These are phyloP conservation scores for Cichlasoma orientale DNA, from an alignment of 2,797 vertebrate genomes.

Conservation along the genomic window DNA sequence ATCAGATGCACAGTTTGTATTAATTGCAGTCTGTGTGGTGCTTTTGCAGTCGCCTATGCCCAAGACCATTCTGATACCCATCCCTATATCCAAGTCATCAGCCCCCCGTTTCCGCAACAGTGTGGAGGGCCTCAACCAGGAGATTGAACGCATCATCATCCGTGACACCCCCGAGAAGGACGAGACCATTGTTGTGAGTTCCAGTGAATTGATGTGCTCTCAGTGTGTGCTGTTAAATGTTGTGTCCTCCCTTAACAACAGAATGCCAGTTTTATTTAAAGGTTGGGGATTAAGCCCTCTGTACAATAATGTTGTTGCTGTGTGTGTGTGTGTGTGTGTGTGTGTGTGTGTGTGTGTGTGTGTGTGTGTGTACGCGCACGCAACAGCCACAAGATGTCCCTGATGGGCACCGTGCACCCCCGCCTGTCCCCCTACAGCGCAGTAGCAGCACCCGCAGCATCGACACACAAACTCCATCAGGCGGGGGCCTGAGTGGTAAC, in stretches of 20 bases:
- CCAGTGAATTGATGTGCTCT: background rate
- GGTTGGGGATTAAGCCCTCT: slow-evolving; percentile 8
- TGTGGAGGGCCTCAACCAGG: slow-evolving; percentile 97
- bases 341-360: slow-evolving; percentile 12
- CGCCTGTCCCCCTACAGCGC: slow-evolving; percentile 85
- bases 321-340: background rate
- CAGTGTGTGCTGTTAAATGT: background rate
- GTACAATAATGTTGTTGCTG: slow-evolving; percentile 26
- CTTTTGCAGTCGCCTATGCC: slow-evolving; percentile 88
- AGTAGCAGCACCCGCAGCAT: slow-evolving; percentile 98
- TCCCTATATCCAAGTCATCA: slow-evolving; percentile 90
- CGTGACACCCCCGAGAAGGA: slow-evolving; percentile 95
- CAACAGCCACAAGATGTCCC: slow-evolving; percentile 93
- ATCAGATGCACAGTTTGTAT: background rate
- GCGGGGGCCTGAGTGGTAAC: slow-evolving; percentile 86
- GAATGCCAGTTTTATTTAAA: no score
- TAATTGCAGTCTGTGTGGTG: background rate
- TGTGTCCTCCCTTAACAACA: background rate
- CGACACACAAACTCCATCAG: slow-evolving; percentile 95
- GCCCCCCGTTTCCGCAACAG: slow-evolving; percentile 97
- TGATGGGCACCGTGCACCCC: slow-evolving; percentile 91
- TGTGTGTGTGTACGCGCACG: slow-evolving; percentile 14
- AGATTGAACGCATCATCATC: slow-evolving; percentile 98
- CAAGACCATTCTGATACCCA: slow-evolving; percentile 93
- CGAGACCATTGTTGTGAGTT: slow-evolving; percentile 93